Percentiles rank a stretch among this genome's conserved stretches.
phyloP scores from a whole-genome alignment of 2,888 invertebrate species.

The Diadegma fenestrale region DNA sequence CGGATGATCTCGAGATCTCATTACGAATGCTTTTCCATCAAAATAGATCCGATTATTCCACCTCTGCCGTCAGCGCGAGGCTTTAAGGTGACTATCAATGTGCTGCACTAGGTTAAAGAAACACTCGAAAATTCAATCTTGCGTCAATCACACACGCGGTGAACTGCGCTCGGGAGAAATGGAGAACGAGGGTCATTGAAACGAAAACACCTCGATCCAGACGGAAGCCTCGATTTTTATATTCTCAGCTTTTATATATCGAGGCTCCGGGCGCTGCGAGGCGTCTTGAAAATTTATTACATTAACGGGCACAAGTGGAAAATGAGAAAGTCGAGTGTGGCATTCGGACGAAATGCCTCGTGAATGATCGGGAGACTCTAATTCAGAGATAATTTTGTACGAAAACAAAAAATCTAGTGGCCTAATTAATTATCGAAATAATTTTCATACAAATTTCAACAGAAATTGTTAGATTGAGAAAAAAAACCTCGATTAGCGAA shows the following conservation, averaged over 20 bases:
- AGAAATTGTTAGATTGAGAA: too few species aligned
- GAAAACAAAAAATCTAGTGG: too few species aligned
- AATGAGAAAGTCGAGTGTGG: background rate
- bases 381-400: too few species aligned
- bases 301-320: background rate
- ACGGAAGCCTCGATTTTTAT: background rate
- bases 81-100: slow-evolving; percentile 44
- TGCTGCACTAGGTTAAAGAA: slow-evolving; percentile 23
- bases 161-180: background rate
- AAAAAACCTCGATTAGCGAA: too few species aligned
- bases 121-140: slow-evolving; percentile 57
- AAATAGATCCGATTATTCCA: slow-evolving; percentile 62
- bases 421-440: too few species aligned
- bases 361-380: too few species aligned
- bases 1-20: slow-evolving; percentile 26
- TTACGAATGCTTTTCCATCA: slow-evolving; percentile 8
- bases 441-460: too few species aligned
- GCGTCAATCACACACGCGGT: slow-evolving; percentile 23
- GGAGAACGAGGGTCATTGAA: slow-evolving; percentile 30
- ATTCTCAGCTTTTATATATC: background rate
- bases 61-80: slow-evolving; percentile 41
- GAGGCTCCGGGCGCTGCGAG: background rate
- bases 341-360: too few species aligned
- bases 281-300: background rate
- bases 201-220: slow-evolving; percentile 38